Base-by-base conservation (phyloP, 2,888 invertebrate species). In the Scelioninae gen. 1 region DNA sequence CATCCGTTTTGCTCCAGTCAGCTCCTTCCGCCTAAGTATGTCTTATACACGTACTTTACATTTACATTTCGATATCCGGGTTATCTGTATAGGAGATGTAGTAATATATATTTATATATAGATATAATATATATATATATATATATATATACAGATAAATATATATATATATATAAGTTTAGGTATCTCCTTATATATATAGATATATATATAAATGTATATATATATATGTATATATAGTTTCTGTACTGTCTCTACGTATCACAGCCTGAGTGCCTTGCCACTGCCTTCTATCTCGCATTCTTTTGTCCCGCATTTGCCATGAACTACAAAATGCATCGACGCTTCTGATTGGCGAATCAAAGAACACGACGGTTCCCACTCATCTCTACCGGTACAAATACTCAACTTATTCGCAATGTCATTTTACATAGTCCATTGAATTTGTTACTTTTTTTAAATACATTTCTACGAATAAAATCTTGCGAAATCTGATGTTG, bases 241-340 rank as follows among this genome's bases (percentile, higher is more conserved):
- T 92, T 89, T 91, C 92, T 92, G 92, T 91, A 91, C 91, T 92
- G 92, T 92, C 90, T 91, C 91, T 92, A 92, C 91, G 88, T 92
- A 92, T 92, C 92, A 92, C 92, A 92, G 92, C 92, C 92, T 92
- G 92, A 90, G 92, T 92, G 91, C 92, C 91, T 90, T 88, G 90
- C 92, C 92, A 91, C 92, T 92, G 92, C 90, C 90, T 88, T 87
- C 74, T 81, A 83, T 16, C 51, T 62, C 80, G 78, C 71, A 53
- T 40, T 32, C 49, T 32, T 79, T 71, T 71, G 82, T 65, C 84
- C 72, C 84, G 84, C 78, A 83, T 85, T 60, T 84, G 60, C 68
- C 58, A 78, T 83, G 55, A 74, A 74, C 74, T 45, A 16, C 16
- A 31, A 68, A 68, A 68, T 56, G 56, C 68, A 32, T 56, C 45